Evolutionary conservation across 2,888 invertebrate genomes (phyloP), one percentile per base, ranked within the genome.

Genomic region (Zonitis immaculata): DNA sequence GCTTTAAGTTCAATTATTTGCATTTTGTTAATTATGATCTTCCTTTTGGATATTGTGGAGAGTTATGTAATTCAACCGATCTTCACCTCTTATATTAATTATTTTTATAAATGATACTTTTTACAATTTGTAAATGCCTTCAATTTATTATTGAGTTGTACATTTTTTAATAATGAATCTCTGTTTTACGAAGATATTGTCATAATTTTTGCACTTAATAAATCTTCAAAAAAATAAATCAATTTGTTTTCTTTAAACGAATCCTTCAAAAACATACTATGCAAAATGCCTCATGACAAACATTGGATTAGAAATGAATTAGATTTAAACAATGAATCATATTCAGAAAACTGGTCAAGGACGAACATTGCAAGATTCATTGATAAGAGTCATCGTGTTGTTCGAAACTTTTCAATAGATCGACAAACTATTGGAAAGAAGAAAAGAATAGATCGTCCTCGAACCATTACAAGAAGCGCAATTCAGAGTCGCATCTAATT

Each of bases 121-220:
- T 62, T 60, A 55, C 59, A 60, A 57, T 53, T 56, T 60, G 61
- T 63, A 63, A 62, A 63, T 65, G 64, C 64, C 57, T 65, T 65
- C 49, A 46, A 52, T 56, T 59, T 61, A 55, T 44, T 55, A 44
- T 52, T 63, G 59, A 63, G 64, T 69, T 67, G 64, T 62, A 62
- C 59, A 62, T 66, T 68, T 68, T 68, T 68, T 68, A 65, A n/a
- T 65, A 66, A 62, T 35, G 35, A 63, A 64, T 57, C 61, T 64
- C 61, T 67, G 60, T 62, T 63, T 69, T 65, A 64, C 58, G 59
- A 59, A 61, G 59, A 65, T 58, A 62, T 62, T 67, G 65, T 68
- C 67, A 66, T 69, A 68, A 65, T 69, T 68, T 69, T 68, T 68
- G 69, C 69, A 69, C 69, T 62, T 57, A 66, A 69, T 67, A 67